Evolutionary conservation across 2,888 invertebrate genomes (phyloP), one percentile per base, ranked within the genome.

Genomic region (Cantharis flavilabris): DNA sequence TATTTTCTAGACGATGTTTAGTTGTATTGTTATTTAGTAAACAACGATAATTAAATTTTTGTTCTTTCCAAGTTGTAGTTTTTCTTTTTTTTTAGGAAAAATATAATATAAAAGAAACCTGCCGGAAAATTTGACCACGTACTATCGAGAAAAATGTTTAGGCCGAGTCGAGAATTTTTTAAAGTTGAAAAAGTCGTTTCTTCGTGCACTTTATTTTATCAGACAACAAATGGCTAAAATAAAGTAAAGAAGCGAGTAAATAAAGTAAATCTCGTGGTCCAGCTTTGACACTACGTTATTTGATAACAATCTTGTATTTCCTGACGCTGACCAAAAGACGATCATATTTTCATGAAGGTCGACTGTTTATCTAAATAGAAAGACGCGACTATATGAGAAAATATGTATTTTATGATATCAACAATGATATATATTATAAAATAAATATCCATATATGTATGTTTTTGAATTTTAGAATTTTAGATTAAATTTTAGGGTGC

Each of bases 231-330:
- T 73, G 78, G 72, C 75, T 83, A 81, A 83, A 84, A 84, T 84
- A 84, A 84, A 85, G 81, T 81, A 82, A 67, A 71, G 79, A 83
- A 81, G 80, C 82, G 82, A 84, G 84, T 85, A 84, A 85, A 86
- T 86, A 86, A 85, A 84, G 84, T 84, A 85, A 85, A 84, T 82
- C 83, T 80, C 84, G 84, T 85, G 86, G 85, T 23, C 84, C 86
- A 84, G 84, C 82, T 82, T 84, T 83, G 85, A 84, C 85, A 85
- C 85, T 86, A 86, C 85, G 85, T 86, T 84, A 86, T 79, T 77
- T 83, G 88, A 88, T 88, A 88, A 83, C 80, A 84, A 88, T 88
- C 88, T 88, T 87, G 87, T 87, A 88, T 88, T 88, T 88, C 88
- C 88, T 85, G 84, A 73, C 76, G 84, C 82, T 87, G 87, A 87